Conservation (phyloP, 2,797 vertebrate genomes). For the Leptodactylus fallax region DNA sequence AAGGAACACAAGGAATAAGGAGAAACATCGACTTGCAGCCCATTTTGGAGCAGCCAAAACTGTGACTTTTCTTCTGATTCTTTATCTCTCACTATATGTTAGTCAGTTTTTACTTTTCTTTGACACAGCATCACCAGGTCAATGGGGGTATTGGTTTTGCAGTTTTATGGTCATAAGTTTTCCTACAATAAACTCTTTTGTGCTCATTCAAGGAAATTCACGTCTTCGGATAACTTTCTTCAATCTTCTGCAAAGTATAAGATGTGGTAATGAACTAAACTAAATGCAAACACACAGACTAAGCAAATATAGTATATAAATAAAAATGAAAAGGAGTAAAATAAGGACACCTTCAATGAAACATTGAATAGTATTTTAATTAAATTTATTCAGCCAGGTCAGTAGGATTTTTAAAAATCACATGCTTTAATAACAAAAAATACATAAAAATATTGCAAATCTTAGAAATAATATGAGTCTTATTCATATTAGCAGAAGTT, state of each 20-base stretch:
- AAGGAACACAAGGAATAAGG: not conserved
- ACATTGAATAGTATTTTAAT: too few relatives aligned
- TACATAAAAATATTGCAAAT: too few relatives aligned
- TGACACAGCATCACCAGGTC: not conserved
- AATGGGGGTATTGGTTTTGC: constrained; percentile 33
- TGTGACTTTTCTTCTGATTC: constrained; percentile 69
- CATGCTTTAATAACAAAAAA: too few relatives aligned
- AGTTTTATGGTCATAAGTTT: constrained; percentile 39
- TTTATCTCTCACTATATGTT: constrained; percentile 67
- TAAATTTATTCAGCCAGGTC: too few relatives aligned
- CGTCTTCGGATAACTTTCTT: constrained; percentile 62
- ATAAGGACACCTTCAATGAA: too few relatives aligned
- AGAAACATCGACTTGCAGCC: constrained; percentile 54
- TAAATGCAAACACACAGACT: too few relatives aligned
- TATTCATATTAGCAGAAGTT: too few relatives aligned
- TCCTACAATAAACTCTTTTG: constrained; percentile 60
- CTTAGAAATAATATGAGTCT: too few relatives aligned
- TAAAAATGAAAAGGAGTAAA: too few relatives aligned
- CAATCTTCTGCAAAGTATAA: not conserved
- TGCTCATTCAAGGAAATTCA: constrained; percentile 65
- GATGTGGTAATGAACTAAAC: not conserved
- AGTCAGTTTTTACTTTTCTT: constrained; percentile 37
- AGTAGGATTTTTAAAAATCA: too few relatives aligned
- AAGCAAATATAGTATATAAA: too few relatives aligned
- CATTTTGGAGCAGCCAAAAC: constrained; percentile 69